Base-by-base conservation (phyloP, 2,113 vertebrate species). In the Psittacara wagleri region DNA sequence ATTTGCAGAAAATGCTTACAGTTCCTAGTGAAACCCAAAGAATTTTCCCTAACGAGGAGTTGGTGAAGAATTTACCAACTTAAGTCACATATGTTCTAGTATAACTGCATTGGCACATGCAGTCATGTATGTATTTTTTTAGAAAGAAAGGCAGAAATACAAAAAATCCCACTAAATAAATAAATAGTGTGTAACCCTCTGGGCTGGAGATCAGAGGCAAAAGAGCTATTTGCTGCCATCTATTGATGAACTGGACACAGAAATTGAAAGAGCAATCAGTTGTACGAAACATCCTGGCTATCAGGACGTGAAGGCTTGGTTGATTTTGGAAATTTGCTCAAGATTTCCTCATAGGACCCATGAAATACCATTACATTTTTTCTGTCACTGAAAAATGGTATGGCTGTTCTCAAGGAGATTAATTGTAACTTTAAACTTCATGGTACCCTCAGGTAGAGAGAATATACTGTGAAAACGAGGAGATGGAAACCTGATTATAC, bases 171-270 rank as follows among this genome's bases (percentile, higher is more conserved):
- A 43, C 25, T 31, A 54, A 75, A 54, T 28, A 76, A 67, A 59
- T 28, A 76, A 63, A 35, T 24, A 61, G 4, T 33, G 6, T 31
- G 4, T 25, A 64, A 83, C 59, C 39, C 22, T 66, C 41, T 44
- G 63, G 22, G n/a, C 12, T 77, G 28, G 37, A 86, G 57, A 88
- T 44, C 27, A 64, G 54, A 93, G 67, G 59, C 66, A 95, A 92
- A 88, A 76, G 95, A 83, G 70, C 59, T 86, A 62, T 96, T 95
- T 96, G 92, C 92, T 96, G 94, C 94, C 92, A 94, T 86, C 94
- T 97, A 80, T 93, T 95, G 95, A 92, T 94, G 44, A 92, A 59
- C 27, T 66, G 75, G 54, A 69, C 82, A 83, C 82, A 76, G 57
- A 83, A 12, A 44, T 73, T 22, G 59, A 62, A 90, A 66, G 37